A percentile compares a stretch with the other conserved stretches of the same genome.
Evolutionary conservation across 2,797 vertebrate species (phyloP).

Genomic region (Pantherophis vulpinus): DNA sequence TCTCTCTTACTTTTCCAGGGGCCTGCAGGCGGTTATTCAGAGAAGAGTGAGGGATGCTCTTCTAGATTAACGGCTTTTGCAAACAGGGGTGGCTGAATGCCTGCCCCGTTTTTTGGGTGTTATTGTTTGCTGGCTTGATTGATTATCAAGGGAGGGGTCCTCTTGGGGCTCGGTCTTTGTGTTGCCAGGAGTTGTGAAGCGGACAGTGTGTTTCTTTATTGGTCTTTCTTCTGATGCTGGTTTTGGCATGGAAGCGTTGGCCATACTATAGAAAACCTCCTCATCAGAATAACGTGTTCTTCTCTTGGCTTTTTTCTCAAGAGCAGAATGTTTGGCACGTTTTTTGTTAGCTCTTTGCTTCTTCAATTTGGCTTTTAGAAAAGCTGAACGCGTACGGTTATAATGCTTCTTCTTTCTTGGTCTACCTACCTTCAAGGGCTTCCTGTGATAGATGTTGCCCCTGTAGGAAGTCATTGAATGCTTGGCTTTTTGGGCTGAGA

Average conservation of each 20-base stretch:
- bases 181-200: slow-evolving; percentile 4
- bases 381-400: background rate
- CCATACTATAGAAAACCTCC: slow-evolving; percentile 13
- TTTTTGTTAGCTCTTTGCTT: background rate
- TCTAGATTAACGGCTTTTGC: background rate
- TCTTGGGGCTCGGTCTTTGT: background rate
- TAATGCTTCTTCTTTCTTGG: background rate
- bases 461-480: background rate
- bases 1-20: background rate
- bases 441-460: background rate
- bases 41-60: background rate
- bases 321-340: background rate
- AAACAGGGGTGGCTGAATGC: background rate
- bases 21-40: background rate
- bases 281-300: background rate
- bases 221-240: background rate
- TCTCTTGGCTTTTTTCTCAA: background rate
- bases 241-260: background rate
- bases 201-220: slow-evolving; percentile 18
- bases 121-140: slow-evolving; percentile 8
- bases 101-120: slow-evolving; percentile 10
- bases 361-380: background rate
- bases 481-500: background rate
- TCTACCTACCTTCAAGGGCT: background rate
- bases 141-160: background rate